These are phyloP conservation scores for Dynastes hyllus DNA, from an alignment of 2,888 invertebrate genomes.

Conservation along the genomic window DNA sequence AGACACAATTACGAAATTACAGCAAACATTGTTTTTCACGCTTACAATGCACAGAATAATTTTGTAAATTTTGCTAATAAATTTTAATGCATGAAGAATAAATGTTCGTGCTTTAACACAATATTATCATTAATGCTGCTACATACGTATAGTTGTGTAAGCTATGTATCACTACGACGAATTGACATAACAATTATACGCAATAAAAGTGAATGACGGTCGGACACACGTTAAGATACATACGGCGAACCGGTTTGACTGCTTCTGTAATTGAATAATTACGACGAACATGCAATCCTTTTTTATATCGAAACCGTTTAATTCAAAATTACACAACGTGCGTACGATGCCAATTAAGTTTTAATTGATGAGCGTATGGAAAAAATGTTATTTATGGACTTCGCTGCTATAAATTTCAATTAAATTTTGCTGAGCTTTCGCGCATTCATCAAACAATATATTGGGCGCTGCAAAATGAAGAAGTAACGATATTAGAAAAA, in stretches of 20 bases:
- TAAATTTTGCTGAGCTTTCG: background rate
- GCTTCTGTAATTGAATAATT: slow-evolving; percentile 54
- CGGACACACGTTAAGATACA: slow-evolving; percentile 49
- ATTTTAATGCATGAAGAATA: too few relatives aligned
- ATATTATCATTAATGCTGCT: background rate
- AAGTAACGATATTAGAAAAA: too few relatives aligned
- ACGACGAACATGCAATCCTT: slow-evolving; percentile 49
- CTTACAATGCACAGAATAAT: too few relatives aligned
- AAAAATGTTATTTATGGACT: slow-evolving; percentile 13
- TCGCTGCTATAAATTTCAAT: background rate
- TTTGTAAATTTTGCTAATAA: too few relatives aligned
- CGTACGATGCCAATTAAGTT: slow-evolving; percentile 10
- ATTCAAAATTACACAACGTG: slow-evolving; percentile 19
- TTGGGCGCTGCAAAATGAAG: too few relatives aligned
- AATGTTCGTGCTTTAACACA: too few relatives aligned
- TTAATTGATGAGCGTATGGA: slow-evolving; percentile 12
- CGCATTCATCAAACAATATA: background rate
- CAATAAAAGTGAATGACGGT: slow-evolving; percentile 53
- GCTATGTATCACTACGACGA: slow-evolving; percentile 28
- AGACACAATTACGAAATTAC: too few relatives aligned
- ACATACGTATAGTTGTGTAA: background rate
- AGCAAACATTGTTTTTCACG: too few relatives aligned
- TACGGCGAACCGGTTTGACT: slow-evolving; percentile 49
- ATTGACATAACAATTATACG: slow-evolving; percentile 54
- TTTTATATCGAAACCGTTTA: slow-evolving; percentile 23